phyloP scores from a whole-genome alignment of 2,113 vertebrate genomes.

The Pseudopipra pipra region DNA sequence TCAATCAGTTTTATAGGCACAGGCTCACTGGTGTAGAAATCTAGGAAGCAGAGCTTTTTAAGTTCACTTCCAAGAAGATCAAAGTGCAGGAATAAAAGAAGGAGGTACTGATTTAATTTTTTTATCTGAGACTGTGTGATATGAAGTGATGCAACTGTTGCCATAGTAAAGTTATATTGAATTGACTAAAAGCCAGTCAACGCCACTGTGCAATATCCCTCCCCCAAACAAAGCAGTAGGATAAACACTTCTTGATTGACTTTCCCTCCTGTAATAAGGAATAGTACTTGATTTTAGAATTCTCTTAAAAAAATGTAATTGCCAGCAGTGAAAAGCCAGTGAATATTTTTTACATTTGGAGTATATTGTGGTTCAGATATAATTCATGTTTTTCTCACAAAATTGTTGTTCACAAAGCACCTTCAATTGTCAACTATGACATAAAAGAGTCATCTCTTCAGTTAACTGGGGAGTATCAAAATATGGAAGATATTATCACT shows the following conservation, averaged over 20 bases:
- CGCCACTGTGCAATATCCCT: neutral
- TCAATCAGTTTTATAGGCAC: neutral
- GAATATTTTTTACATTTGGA: neutral
- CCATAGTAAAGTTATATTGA: conserved; percentile 65
- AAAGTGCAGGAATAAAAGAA: neutral
- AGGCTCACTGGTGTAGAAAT: conserved; percentile 1
- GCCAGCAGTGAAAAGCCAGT: neutral
- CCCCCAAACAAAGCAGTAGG: neutral
- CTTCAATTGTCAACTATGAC: neutral
- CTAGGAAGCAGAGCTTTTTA: conserved; percentile 15
- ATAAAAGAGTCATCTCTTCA: neutral
- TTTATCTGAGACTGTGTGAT: neutral
- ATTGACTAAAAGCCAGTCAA: conserved; percentile 50
- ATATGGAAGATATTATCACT: neutral
- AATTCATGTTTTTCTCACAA: neutral
- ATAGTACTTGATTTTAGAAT: neutral
- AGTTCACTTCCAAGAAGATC: conserved; percentile 14
- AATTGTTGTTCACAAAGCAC: neutral
- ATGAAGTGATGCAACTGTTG: conserved; percentile 55
- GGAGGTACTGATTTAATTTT: conserved; percentile 11
- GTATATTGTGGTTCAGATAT: neutral
- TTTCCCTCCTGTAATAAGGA: neutral
- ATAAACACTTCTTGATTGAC: conserved; percentile 11
- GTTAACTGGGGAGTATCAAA: conserved; percentile 33
- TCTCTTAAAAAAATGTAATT: neutral